Conservation (phyloP, 1,140 invertebrate species). For the Sycobia sp. region DNA sequence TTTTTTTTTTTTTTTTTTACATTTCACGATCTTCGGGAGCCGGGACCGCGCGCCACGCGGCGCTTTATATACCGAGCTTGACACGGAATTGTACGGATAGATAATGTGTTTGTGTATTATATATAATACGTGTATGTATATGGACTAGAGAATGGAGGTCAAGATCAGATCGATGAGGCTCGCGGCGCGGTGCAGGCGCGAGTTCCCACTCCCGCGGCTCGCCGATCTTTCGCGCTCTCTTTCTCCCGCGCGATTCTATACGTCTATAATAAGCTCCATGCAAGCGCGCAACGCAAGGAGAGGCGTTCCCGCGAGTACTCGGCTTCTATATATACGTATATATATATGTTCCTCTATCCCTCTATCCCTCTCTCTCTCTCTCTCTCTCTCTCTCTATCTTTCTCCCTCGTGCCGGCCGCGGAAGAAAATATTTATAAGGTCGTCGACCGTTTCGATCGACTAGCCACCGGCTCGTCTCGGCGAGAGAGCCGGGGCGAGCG, state of each 20-base stretch:
- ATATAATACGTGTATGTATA: too few species aligned
- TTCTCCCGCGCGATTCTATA: background rate
- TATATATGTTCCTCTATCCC: too few species aligned
- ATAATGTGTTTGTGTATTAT: too few species aligned
- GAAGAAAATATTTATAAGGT: slow-evolving; percentile 15
- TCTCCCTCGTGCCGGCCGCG: background rate
- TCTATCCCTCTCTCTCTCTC: too few species aligned
- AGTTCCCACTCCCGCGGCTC: background rate
- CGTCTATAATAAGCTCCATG: background rate
- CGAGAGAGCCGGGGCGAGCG: background rate
- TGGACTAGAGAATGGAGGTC: slow-evolving; percentile 33
- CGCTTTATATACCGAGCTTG: background rate
- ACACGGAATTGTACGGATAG: slow-evolving; percentile 1
- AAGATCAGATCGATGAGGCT: slow-evolving; percentile 34
- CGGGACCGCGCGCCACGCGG: background rate
- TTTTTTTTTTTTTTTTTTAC: too few species aligned
- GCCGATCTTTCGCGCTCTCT: slow-evolving; percentile 16
- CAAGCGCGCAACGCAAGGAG: background rate
- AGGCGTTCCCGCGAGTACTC: background rate
- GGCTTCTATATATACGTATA: too few species aligned
- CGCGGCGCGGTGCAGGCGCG: too few species aligned
- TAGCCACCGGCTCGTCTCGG: background rate
- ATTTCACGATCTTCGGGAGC: too few species aligned
- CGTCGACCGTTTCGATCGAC: slow-evolving; percentile 23
- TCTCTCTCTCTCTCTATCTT: too few species aligned